Evolutionary conservation across 2,797 vertebrate species (phyloP).

Genomic region (Salarias fasciatus): DNA sequence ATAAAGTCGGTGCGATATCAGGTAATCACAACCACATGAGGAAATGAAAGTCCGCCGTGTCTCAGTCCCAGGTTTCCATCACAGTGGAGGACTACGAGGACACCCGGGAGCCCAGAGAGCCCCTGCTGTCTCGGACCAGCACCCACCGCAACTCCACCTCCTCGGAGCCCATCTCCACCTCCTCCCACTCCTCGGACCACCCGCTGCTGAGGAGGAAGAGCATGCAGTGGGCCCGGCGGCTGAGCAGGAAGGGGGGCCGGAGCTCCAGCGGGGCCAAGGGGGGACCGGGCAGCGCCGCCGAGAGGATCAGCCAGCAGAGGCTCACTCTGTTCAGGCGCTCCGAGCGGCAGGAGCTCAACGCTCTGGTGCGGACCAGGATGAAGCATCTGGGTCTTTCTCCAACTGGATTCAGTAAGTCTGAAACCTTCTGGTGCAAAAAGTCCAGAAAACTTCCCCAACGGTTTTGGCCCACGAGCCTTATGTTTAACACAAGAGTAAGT

Average conservation of each 20-base stretch:
- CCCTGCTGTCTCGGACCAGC: constrained; percentile 77
- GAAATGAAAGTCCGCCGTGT: constrained; percentile 28
- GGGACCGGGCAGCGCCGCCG: constrained; percentile 81
- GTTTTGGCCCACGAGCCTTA: too few species aligned
- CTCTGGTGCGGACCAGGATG: constrained; percentile 86
- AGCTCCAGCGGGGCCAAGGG: constrained; percentile 79
- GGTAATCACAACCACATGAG: background rate
- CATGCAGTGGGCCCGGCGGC: constrained; percentile 88
- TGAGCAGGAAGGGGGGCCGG: constrained; percentile 86
- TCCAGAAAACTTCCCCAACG: too few species aligned
- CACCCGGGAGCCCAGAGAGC: constrained; percentile 84
- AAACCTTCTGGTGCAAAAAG: too few species aligned
- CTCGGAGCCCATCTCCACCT: constrained; percentile 80
- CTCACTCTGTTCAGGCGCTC: constrained; percentile 86
- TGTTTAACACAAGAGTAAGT: too few species aligned
- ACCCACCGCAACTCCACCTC: constrained; percentile 87
- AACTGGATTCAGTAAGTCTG: constrained; percentile 84
- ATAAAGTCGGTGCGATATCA: constrained; percentile 13
- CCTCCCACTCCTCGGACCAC: constrained; percentile 84
- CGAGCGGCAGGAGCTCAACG: constrained; percentile 87
- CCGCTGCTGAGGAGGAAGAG: constrained; percentile 88
- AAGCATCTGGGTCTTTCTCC: constrained; percentile 87
- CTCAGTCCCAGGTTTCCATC: constrained; percentile 87
- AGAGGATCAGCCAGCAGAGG: constrained; percentile 88
- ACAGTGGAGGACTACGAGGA: constrained; percentile 88